phyloP scores from a whole-genome alignment of 2,888 invertebrate species.

The Stenurella melanura region DNA sequence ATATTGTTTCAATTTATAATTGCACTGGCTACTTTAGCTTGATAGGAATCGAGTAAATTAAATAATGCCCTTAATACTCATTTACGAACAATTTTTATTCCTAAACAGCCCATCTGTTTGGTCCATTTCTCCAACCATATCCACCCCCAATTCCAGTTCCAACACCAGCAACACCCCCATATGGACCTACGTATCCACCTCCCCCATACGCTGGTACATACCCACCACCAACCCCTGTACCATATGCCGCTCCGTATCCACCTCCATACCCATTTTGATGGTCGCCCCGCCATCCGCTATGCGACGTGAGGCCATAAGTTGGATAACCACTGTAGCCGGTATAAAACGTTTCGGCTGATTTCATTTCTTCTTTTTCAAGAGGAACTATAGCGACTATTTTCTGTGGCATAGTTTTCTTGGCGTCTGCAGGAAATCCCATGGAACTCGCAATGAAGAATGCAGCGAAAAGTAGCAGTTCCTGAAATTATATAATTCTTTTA shows the following conservation, averaged over 20 bases:
- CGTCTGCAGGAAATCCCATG: background rate
- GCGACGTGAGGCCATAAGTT: background rate
- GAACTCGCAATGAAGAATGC: background rate
- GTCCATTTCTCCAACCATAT: slow-evolving; percentile 29
- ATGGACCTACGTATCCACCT: slow-evolving; percentile 25
- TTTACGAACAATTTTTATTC: no score
- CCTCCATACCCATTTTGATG: background rate
- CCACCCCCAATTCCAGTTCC: background rate
- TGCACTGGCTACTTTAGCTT: background rate
- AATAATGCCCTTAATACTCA: no score
- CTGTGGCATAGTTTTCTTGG: background rate
- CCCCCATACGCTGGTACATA: no score
- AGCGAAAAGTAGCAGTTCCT: slow-evolving; percentile 3
- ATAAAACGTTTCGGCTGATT: slow-evolving; percentile 29
- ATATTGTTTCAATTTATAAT: no score
- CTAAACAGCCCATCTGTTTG: slow-evolving; percentile 27
- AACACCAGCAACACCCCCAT: background rate
- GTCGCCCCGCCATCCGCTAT: slow-evolving; percentile 37
- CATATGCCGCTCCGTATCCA: slow-evolving; percentile 24
- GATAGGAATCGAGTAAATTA: no score
- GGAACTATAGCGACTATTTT: slow-evolving; percentile 25
- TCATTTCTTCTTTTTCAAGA: slow-evolving; percentile 7
- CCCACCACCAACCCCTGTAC: slow-evolving; percentile 32
- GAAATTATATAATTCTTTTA: background rate
- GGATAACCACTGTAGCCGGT: slow-evolving; percentile 31